Conservation (phyloP, 2,113 vertebrate species). For the Glaucidium brasilianum region DNA sequence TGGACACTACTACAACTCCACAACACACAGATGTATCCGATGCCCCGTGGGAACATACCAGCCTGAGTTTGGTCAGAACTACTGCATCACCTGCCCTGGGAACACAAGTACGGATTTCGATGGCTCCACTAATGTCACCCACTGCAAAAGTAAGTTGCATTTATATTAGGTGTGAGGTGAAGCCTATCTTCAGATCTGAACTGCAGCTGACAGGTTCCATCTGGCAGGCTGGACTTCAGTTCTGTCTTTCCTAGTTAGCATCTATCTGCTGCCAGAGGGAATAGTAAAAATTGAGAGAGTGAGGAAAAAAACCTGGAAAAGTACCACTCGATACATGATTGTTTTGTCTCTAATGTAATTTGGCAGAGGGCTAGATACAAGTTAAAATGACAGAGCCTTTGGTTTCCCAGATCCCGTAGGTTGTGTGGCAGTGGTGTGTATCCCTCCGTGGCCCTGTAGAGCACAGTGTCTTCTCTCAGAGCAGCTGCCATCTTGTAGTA, state of each 20-base stretch:
- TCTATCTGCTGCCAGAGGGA: not conserved
- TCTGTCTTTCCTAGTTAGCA: not conserved
- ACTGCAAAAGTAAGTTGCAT: slow-evolving; percentile 80
- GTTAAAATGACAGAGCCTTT: not conserved
- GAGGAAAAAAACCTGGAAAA: not conserved
- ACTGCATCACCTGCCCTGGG: slow-evolving; percentile 80
- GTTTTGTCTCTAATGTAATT: not conserved
- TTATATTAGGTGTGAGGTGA: not conserved
- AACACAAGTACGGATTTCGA: slow-evolving; percentile 85
- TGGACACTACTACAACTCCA: slow-evolving; percentile 81
- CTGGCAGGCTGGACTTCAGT: not conserved
- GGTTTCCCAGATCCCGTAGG: not conserved
- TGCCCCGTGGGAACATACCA: slow-evolving; percentile 81
- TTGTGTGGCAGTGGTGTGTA: not conserved
- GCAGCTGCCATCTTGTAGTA: not conserved
- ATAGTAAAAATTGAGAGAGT: not conserved
- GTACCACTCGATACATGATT: not conserved
- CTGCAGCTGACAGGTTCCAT: not conserved
- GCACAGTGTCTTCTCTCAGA: not conserved
- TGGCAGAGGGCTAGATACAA: not conserved
- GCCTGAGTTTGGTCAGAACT: slow-evolving; percentile 83
- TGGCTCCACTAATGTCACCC: slow-evolving; percentile 81
- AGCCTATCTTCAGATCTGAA: not conserved
- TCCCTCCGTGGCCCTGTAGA: not conserved
- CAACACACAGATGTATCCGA: slow-evolving; percentile 78